Conservation (phyloP, 1,140 invertebrate species). For the Bombus superbus region DNA sequence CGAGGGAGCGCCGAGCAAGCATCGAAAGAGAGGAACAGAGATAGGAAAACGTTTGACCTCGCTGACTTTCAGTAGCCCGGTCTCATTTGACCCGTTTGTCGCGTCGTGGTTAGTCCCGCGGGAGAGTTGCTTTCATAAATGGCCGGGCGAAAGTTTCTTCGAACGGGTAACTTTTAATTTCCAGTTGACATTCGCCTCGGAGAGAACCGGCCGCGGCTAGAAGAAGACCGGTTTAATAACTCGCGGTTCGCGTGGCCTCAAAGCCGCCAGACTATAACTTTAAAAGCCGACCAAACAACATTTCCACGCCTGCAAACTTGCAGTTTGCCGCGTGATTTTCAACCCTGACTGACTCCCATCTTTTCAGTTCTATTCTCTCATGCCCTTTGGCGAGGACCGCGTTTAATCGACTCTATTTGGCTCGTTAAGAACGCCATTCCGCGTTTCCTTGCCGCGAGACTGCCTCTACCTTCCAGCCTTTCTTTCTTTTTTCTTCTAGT, state of each 20-base stretch:
- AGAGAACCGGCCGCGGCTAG: conserved; percentile 1
- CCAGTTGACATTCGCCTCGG: conserved; percentile 54
- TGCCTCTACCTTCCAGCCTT: too few relatives aligned
- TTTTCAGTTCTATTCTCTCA: background rate
- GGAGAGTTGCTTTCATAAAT: conserved; percentile 51
- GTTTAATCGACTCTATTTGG: conserved; percentile 47
- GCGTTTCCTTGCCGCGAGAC: too few relatives aligned
- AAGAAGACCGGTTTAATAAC: conserved; percentile 60
- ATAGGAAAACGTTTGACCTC: background rate
- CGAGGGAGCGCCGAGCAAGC: too few relatives aligned
- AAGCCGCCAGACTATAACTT: conserved; percentile 42
- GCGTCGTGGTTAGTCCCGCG: conserved; percentile 4
- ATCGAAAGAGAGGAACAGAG: too few relatives aligned
- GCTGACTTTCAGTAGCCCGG: background rate
- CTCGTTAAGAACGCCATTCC: background rate
- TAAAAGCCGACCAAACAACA: conserved; percentile 52
- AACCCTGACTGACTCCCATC: background rate
- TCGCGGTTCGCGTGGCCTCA: conserved; percentile 1
- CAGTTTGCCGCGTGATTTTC: conserved; percentile 42
- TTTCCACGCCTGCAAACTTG: conserved; percentile 51
- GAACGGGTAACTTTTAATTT: conserved; percentile 64
- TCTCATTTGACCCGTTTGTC: conserved; percentile 37
- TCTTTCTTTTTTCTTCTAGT: background rate
- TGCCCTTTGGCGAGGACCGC: background rate
- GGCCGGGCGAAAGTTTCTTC: conserved; percentile 53